Evolutionary conservation across 2,888 invertebrate genomes (phyloP), one percentile per base, ranked within the genome.

Genomic region (Gnatocerus cornutus): DNA sequence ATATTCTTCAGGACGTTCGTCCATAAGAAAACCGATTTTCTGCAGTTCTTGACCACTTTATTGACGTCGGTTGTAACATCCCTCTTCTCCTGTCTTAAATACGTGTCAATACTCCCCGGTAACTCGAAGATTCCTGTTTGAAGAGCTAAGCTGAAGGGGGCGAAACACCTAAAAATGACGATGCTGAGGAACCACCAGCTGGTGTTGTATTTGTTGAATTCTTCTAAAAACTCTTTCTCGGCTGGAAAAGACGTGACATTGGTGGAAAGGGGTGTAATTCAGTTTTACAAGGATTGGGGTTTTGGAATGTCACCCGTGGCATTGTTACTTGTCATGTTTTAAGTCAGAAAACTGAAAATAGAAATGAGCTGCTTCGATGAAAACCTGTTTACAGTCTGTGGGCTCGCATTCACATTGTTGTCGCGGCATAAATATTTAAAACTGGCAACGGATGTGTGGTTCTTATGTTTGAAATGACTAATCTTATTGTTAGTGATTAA

Each of bases 161-260:
- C 10, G 16, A 21, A 14, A 55, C 55, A 13, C 39, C 55, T 55
- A 9, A 55, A 16, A 37, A 55, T 37, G 14, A 55, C 7, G 16
- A 55, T 10, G 2, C 37, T n/a, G 2, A 14, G 5, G 10, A 37
- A 39, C 37, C 39, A 39, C 4, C 4, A n/a, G 16, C n/a, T 55
- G 9, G 9, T 10, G 13, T 39, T 55, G n/a, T 39, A 55, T 39
- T 55, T 55, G 37, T 55, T 16, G 10, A 39, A 55, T 39, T 55
- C 55, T 55, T 55, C 55, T 6, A 55, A 55, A 14, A 39, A 55
- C 16, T 55, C 55, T 39, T 55, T 55, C 7, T 55, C 55, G 8
- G 55, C 55, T 55, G 13, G 0, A 52, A 52, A 6, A 52, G 1
- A 52, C 8, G n/a, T 43, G n/a, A 3, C n/a, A 12, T 43, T 6